Percentiles rank a stretch among this genome's conserved stretches.
These are phyloP conservation scores for Danionella dracula DNA, from an alignment of 2,797 vertebrate species.

Conservation along the genomic window DNA sequence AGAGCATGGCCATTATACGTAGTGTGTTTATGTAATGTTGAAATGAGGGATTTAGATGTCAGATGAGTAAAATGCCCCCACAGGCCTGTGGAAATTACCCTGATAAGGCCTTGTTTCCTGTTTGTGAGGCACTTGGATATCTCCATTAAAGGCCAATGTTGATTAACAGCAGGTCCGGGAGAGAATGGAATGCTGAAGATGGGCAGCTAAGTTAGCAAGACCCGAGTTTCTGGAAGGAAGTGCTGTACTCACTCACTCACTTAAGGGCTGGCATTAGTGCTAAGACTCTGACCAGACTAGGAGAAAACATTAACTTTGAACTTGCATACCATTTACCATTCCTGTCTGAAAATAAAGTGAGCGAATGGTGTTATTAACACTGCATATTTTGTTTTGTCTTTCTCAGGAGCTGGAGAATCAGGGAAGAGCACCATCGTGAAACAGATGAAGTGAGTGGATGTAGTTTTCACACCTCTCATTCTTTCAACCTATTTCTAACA, in stretches of 20 bases:
- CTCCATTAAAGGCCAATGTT: slow-evolving; percentile 31
- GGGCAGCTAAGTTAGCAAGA: slow-evolving; percentile 36
- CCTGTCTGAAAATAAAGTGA: not conserved
- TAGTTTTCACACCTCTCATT: not conserved
- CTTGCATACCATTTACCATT: not conserved
- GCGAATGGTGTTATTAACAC: not conserved
- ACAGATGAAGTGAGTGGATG: slow-evolving; percentile 78
- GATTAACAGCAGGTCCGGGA: slow-evolving; percentile 40
- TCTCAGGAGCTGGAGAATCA: slow-evolving; percentile 76
- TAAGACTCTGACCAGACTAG: not conserved
- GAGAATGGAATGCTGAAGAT: slow-evolving; percentile 42
- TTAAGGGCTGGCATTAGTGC: not conserved
- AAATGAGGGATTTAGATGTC: slow-evolving; percentile 51
- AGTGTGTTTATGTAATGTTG: slow-evolving; percentile 20
- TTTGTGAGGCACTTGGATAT: slow-evolving; percentile 19
- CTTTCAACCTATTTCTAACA: not conserved
- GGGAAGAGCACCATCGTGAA: slow-evolving; percentile 84
- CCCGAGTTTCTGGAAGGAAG: not conserved
- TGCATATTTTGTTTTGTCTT: not conserved
- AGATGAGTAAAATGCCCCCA: not conserved
- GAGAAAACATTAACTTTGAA: not conserved
- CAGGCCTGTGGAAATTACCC: slow-evolving; percentile 23
- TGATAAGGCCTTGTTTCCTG: slow-evolving; percentile 24
- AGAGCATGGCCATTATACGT: slow-evolving; percentile 7
- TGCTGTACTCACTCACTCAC: not conserved